Evolutionary conservation across 2,888 invertebrate genomes (phyloP).

Genomic region (Prenolepis imparis): DNA sequence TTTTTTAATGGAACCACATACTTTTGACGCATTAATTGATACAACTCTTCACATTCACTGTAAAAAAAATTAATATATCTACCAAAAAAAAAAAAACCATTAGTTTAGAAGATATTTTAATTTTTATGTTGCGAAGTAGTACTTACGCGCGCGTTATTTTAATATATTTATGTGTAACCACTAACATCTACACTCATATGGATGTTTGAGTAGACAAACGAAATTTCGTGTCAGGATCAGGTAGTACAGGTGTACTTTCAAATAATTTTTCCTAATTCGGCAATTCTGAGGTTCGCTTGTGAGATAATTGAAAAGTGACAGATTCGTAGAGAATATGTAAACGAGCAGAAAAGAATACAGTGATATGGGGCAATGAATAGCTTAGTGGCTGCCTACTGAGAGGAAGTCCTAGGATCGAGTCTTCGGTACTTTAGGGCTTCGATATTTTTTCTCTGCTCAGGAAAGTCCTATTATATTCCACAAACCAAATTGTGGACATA

Average conservation of each 20-base stretch:
- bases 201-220: background rate
- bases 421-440: too few relatives aligned
- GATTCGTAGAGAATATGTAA: background rate
- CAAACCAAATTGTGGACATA: background rate
- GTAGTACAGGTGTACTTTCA: background rate
- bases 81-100: background rate
- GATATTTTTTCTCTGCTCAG: too few relatives aligned
- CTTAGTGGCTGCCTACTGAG: too few relatives aligned
- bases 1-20: background rate
- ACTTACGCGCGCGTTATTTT: background rate
- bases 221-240: background rate
- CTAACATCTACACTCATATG: background rate
- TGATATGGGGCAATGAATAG: too few relatives aligned
- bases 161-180: background rate
- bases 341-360: too few relatives aligned
- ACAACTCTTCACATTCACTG: background rate
- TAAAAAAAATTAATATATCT: background rate
- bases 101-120: slow-evolving; percentile 6
- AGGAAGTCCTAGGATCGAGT: too few relatives aligned
- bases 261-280: background rate
- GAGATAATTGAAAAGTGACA: background rate
- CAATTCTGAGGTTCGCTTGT: background rate
- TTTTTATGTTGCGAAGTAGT: background rate
- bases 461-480: background rate
- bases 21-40: background rate